Base-by-base conservation (phyloP, 1,140 invertebrate species). In the Leptinotarsa undecemlineata region DNA sequence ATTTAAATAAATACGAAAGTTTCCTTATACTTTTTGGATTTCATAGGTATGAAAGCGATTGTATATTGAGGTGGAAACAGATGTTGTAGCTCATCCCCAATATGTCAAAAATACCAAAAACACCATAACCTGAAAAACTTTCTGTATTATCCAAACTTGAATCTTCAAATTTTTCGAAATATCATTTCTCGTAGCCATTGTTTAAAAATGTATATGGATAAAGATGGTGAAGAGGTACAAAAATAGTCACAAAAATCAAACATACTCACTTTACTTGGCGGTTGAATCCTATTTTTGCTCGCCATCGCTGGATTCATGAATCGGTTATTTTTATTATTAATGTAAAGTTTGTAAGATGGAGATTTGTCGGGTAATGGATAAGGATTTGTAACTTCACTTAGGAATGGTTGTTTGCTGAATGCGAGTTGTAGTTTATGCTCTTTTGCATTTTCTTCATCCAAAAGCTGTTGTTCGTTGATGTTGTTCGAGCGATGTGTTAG, bases 291-390 rank as follows among this genome's bases (percentile, higher is more conserved):
- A 86, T 96, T 96, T 89, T 95, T 96, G 86, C 94, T 94, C 78
- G 94, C 93, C 90, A 94, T 95, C 61, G 92, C 91, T 61, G 93
- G 93, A 80, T 94, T 95, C 76, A 95, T 88, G 86, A 95, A 96
- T 83, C 93, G 89, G 86, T 99, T 99, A 89, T 99, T 98, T 87
- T 98, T 95, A 87, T 94, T 98, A 80, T 94, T 94, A 78, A 96
- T 95, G 87, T 95, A 99, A 86, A 99, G 97, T 86, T 97, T 98
- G 90, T 98, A 99, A 73, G 97, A 98, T 15, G 95, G 94, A 71
- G 94, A 94, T 83, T 97, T 97, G 88, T 99, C 98, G 20, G 94
- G 92, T 77, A 99, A 88, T 72, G 95, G 92, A 87, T 96, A 98
- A 19, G 98, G 97, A 85, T 98, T 97, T 81, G 95, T 95, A 68